These are phyloP conservation scores for Ostrea denselamellosa DNA, from an alignment of 1,140 invertebrate species.

Conservation along the genomic window DNA sequence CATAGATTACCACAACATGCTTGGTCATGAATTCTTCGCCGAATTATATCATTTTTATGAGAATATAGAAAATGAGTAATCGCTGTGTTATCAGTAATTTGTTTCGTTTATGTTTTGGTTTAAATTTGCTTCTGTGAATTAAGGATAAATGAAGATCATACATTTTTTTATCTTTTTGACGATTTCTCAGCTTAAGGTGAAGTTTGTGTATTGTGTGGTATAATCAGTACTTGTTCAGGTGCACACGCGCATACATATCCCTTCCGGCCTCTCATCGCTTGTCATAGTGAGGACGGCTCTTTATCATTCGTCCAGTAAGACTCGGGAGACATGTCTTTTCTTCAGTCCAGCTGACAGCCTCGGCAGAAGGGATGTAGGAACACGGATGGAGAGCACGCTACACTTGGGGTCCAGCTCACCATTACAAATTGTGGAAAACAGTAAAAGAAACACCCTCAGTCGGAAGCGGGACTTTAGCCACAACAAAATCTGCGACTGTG, in stretches of 20 bases:
- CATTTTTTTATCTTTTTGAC: background rate
- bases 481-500: background rate
- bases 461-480: constrained; percentile 5
- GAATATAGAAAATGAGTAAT: too few relatives aligned
- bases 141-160: background rate
- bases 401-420: background rate
- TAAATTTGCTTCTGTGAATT: background rate
- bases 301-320: constrained; percentile 17
- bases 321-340: background rate
- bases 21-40: too few relatives aligned
- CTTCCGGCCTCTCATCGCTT: constrained; percentile 28
- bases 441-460: background rate
- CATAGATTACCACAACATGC: too few relatives aligned
- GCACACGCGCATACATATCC: constrained; percentile 11
- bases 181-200: background rate
- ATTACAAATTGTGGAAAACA: background rate
- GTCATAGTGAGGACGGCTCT: constrained; percentile 1
- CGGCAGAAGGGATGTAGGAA: constrained; percentile 1
- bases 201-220: constrained; percentile 2
- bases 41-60: too few relatives aligned
- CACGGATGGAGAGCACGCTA: background rate
- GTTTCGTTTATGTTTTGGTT: background rate
- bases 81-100: too few relatives aligned
- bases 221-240: background rate
- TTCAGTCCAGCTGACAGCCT: constrained; percentile 4